These are phyloP conservation scores for Lysiphlebus fabarum DNA, from an alignment of 1,140 invertebrate genomes.

Conservation along the genomic window DNA sequence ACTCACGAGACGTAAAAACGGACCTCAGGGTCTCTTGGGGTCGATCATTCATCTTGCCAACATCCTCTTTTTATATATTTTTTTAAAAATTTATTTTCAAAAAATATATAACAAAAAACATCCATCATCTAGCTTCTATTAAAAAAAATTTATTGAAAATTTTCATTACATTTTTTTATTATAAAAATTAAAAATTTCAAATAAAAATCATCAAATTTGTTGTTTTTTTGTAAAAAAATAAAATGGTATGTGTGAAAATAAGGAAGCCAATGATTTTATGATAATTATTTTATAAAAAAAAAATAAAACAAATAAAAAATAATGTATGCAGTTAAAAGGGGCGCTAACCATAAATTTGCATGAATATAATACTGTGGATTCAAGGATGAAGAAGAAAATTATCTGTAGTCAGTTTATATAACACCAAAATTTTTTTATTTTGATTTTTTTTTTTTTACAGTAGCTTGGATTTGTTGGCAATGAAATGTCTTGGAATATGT, in stretches of 20 bases:
- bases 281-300: slow-evolving; percentile 47
- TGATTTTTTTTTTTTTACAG: too few relatives aligned
- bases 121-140: slow-evolving; percentile 45
- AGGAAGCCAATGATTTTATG: slow-evolving; percentile 42
- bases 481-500: slow-evolving; percentile 42
- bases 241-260: slow-evolving; percentile 22
- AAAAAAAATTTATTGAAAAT: slow-evolving; percentile 46
- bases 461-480: slow-evolving; percentile 17
- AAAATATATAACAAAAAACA: too few relatives aligned
- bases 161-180: neutral
- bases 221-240: neutral
- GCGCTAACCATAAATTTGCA: slow-evolving; percentile 26
- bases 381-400: slow-evolving; percentile 4
- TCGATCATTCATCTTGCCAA: slow-evolving; percentile 46
- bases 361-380: slow-evolving; percentile 1
- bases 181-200: neutral
- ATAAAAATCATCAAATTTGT: too few relatives aligned
- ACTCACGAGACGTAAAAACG: too few relatives aligned
- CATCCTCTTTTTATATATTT: neutral
- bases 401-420: neutral
- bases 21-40: slow-evolving; percentile 37
- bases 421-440: too few relatives aligned
- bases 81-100: too few relatives aligned
- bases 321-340: slow-evolving; percentile 45
- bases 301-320: slow-evolving; percentile 53